Percentiles rank a stretch among this genome's conserved stretches.
Evolutionary conservation across 2,888 invertebrate species (phyloP).

Genomic region (Drosophila kambysellisi): DNA sequence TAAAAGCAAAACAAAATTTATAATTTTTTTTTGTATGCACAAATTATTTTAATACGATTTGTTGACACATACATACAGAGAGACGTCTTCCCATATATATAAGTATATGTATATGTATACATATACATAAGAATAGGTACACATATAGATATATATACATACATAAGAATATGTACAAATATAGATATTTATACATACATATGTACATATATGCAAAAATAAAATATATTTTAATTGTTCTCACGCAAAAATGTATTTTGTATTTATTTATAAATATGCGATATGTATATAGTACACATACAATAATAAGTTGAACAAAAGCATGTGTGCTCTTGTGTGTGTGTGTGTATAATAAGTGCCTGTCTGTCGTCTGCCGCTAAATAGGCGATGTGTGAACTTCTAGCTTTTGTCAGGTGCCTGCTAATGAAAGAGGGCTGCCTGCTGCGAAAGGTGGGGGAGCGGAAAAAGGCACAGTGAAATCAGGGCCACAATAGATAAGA

Average conservation of each 20-base stretch:
- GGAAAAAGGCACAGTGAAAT: conserved; percentile 13
- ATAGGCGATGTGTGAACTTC: conserved; percentile 73
- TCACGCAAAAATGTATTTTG: conserved; percentile 67
- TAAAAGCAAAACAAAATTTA: conserved; percentile 10
- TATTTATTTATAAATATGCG: conserved; percentile 74
- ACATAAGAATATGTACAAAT: neutral
- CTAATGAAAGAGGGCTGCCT: conserved; percentile 63
- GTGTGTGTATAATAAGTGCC: conserved; percentile 63
- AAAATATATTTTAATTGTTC: conserved; percentile 67
- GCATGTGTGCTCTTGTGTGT: conserved; percentile 30
- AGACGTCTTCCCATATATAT: conserved; percentile 17
- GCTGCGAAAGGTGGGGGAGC: conserved; percentile 9
- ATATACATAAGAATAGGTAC: neutral
- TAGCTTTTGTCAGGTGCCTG: conserved; percentile 76
- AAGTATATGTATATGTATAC: conserved; percentile 18
- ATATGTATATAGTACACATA: conserved; percentile 51
- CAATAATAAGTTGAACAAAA: conserved; percentile 54
- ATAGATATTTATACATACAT: neutral
- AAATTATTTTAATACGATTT: conserved; percentile 49
- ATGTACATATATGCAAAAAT: neutral
- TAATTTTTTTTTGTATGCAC: conserved; percentile 17
- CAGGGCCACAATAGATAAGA: conserved; percentile 62
- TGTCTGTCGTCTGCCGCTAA: conserved; percentile 63
- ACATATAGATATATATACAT: neutral
- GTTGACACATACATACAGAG: conserved; percentile 32